These are phyloP conservation scores for Emesis furor DNA, from an alignment of 2,888 invertebrate species.

Conservation along the genomic window DNA sequence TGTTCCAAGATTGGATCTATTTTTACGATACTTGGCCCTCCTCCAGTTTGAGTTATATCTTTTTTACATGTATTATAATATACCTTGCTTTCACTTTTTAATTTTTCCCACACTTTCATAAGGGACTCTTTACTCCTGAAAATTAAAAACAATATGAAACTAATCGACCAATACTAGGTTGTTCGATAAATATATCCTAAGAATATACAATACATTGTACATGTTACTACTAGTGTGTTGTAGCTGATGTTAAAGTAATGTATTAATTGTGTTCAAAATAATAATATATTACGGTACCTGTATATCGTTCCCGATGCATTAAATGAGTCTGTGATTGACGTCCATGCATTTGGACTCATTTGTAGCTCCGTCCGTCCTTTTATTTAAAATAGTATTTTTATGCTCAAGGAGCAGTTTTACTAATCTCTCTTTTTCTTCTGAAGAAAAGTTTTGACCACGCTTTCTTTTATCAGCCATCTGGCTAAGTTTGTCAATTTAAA, in stretches of 20 bases:
- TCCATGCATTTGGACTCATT: slow-evolving; percentile 19
- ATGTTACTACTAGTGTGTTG: too few species aligned
- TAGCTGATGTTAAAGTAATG: not conserved
- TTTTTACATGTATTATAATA: slow-evolving; percentile 3
- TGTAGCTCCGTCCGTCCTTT: slow-evolving; percentile 16
- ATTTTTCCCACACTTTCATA: slow-evolving; percentile 40
- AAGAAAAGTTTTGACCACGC: not conserved
- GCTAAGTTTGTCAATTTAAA: too few species aligned
- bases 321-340: not conserved
- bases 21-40: not conserved
- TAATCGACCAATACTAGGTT: not conserved
- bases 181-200: not conserved
- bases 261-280: not conserved
- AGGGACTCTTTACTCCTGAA: slow-evolving; percentile 34
- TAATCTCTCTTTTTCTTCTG: not conserved
- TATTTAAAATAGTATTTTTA: slow-evolving; percentile 17
- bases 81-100: slow-evolving; percentile 35
- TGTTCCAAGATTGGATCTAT: not conserved
- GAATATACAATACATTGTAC: too few species aligned
- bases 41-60: not conserved
- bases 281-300: slow-evolving; percentile 6
- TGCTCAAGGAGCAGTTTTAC: not conserved
- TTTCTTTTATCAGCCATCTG: slow-evolving; percentile 5
- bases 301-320: slow-evolving; percentile 5
- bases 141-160: not conserved